These are phyloP conservation scores for Epicampocera succincta DNA, from an alignment of 2,888 invertebrate genomes.

Conservation along the genomic window DNA sequence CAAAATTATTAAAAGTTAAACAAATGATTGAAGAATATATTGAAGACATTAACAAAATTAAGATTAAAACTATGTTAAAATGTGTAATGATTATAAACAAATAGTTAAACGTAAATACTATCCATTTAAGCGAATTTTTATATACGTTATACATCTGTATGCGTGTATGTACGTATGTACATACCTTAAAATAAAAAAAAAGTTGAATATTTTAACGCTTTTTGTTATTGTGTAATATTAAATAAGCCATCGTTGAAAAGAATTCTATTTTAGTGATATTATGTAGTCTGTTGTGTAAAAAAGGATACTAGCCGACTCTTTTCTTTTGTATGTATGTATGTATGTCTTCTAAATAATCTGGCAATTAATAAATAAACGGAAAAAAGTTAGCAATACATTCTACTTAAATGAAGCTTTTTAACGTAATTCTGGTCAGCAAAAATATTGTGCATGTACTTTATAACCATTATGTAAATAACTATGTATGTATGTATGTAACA, in stretches of 20 bases:
- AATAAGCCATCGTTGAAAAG: background rate
- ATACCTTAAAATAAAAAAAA: background rate
- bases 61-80: background rate
- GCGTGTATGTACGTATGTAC: no score
- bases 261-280: background rate
- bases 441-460: no score
- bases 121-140: no score
- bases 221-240: conserved; percentile 18
- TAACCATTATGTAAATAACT: background rate
- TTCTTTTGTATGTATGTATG: background rate
- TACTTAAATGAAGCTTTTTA: no score
- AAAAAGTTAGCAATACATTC: no score
- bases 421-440: no score
- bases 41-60: background rate
- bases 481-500: background rate
- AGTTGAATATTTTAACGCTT: background rate
- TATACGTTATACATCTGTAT: no score
- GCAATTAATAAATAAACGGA: no score
- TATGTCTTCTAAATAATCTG: background rate
- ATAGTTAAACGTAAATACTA: no score
- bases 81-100: no score
- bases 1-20: background rate
- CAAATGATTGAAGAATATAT: background rate
- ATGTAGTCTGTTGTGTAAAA: background rate
- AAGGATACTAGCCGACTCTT: background rate